These are phyloP conservation scores for Boloria selene DNA, from an alignment of 2,888 invertebrate species.

Conservation along the genomic window DNA sequence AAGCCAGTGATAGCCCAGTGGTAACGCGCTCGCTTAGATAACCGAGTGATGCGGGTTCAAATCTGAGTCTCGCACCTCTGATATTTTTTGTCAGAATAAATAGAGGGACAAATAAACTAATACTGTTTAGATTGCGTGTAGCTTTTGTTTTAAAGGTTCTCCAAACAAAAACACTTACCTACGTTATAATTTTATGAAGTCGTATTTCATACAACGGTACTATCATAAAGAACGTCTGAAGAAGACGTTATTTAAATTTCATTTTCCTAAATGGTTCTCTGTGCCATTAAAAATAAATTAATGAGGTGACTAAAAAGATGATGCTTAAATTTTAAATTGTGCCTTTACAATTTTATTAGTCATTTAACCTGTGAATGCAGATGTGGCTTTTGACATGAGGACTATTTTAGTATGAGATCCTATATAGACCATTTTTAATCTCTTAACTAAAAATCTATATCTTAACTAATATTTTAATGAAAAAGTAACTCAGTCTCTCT, in stretches of 20 bases:
- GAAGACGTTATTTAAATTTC: conserved; percentile 32
- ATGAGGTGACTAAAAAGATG: conserved; percentile 18
- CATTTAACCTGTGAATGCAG: conserved; percentile 13
- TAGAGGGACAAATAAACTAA: too few species aligned
- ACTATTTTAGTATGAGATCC: too few species aligned
- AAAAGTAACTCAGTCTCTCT: too few species aligned
- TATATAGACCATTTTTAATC: too few species aligned
- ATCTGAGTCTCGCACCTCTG: too few species aligned
- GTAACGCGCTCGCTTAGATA: too few species aligned
- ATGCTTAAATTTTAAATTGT: conserved; percentile 13
- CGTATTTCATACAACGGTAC: conserved; percentile 16
- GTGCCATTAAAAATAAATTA: conserved; percentile 30
- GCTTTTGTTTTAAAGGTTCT: not conserved
- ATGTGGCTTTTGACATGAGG: not conserved
- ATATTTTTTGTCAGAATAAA: too few species aligned
- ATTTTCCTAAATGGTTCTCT: conserved; percentile 31
- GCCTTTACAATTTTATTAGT: conserved; percentile 13
- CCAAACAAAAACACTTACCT: conserved; percentile 2
- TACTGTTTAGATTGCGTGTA: too few species aligned
- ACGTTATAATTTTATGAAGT: conserved; percentile 12
- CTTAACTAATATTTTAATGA: too few species aligned
- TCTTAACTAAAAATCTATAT: too few species aligned
- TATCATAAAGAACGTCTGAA: conserved; percentile 19
- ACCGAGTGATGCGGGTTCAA: too few species aligned
- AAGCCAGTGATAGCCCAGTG: too few species aligned